These are phyloP conservation scores for Calameuta pallipes DNA, from an alignment of 2,888 invertebrate species.

Conservation along the genomic window DNA sequence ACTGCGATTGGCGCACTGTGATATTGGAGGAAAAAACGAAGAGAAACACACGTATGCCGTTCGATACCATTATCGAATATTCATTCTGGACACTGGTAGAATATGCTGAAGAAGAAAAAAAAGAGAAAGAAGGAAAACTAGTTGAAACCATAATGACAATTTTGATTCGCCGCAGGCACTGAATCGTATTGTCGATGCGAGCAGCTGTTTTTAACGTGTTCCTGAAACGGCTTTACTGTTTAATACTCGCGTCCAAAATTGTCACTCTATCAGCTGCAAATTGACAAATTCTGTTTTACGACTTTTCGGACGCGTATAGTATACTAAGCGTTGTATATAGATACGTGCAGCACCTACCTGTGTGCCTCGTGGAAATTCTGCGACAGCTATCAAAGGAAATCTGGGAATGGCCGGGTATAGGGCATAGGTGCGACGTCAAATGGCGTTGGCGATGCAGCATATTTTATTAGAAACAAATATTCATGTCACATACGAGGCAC, in stretches of 20 bases:
- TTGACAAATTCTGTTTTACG: background rate
- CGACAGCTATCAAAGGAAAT: background rate
- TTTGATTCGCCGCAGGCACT: background rate
- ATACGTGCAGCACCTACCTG: background rate
- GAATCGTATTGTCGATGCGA: background rate
- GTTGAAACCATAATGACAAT: background rate
- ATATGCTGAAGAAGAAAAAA: background rate
- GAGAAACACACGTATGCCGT: no score
- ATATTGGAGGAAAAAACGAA: no score
- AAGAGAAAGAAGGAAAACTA: background rate
- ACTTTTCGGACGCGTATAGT: background rate
- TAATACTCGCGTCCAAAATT: background rate
- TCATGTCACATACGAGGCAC: constrained; percentile 65
- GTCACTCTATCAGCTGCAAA: background rate
- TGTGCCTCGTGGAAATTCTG: background rate
- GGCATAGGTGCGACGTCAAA: constrained; percentile 47
- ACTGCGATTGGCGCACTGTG: no score
- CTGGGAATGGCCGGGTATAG: background rate
- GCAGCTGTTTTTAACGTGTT: background rate
- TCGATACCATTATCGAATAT: background rate
- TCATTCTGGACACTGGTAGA: background rate
- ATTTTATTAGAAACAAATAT: constrained; percentile 67
- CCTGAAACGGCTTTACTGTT: background rate
- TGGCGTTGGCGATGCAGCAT: constrained; percentile 57
- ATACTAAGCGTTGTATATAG: background rate